phyloP scores from a whole-genome alignment of 1,140 invertebrate genomes.

The Tetramorium simillimum region DNA sequence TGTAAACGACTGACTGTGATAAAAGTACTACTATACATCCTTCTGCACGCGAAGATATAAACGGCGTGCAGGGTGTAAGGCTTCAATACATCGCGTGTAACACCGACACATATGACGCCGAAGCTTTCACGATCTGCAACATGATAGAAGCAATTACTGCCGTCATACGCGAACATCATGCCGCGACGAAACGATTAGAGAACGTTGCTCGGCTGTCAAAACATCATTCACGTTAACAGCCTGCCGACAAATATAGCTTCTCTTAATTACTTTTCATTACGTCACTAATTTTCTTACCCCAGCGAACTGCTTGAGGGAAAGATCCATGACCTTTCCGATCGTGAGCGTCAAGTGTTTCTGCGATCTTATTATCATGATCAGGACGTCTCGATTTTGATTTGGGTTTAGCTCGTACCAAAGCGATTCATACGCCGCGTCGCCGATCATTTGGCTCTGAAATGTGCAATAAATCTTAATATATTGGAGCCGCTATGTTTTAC shows the following conservation, averaged over 20 bases:
- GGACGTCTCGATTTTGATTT: conserved; percentile 21
- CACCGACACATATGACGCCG: conserved; percentile 62
- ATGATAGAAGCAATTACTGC: conserved; percentile 24
- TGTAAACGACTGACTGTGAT: neutral
- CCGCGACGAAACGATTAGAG: neutral
- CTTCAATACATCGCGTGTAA: conserved; percentile 63
- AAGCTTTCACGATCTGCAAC: conserved; percentile 61
- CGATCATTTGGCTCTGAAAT: conserved; percentile 44
- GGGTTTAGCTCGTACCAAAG: conserved; percentile 46
- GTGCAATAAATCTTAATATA: neutral
- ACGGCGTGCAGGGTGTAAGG: neutral
- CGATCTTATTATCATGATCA: conserved; percentile 48
- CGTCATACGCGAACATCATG: neutral
- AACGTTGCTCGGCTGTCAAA: conserved; percentile 1
- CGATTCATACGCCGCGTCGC: conserved; percentile 27
- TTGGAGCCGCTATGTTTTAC: neutral
- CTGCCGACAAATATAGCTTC: neutral
- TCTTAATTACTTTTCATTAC: neutral
- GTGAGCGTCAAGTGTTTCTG: conserved; percentile 56
- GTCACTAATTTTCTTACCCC: conserved; percentile 32
- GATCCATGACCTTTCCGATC: conserved; percentile 47
- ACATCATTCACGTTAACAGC: conserved; percentile 7
- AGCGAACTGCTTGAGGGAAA: conserved; percentile 49
- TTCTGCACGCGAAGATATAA: conserved; percentile 11
- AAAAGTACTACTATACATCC: conserved; percentile 32